Conservation (phyloP, 2,888 invertebrate species). For the Escarpia spicata region DNA sequence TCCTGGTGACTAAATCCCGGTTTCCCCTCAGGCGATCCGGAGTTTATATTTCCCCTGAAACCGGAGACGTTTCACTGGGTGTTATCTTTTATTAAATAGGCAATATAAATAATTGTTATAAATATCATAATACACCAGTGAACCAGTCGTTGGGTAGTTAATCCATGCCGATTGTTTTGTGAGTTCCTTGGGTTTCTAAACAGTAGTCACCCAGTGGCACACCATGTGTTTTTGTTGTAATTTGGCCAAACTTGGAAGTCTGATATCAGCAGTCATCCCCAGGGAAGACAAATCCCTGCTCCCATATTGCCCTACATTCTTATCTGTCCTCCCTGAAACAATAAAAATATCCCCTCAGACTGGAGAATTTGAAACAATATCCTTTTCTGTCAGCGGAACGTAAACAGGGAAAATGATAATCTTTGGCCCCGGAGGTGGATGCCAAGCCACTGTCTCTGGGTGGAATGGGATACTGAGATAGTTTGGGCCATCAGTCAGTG, state of each 20-base stretch:
- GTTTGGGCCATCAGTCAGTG: background rate
- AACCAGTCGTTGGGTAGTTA: background rate
- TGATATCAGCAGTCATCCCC: background rate
- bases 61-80: background rate
- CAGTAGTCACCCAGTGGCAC: background rate
- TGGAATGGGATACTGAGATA: background rate
- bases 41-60: background rate
- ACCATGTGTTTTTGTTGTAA: background rate
- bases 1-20: background rate
- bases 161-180: background rate
- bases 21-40: background rate
- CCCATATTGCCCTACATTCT: background rate
- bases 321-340: constrained; percentile 12
- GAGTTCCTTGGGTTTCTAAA: background rate
- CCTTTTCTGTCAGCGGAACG: background rate
- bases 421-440: background rate
- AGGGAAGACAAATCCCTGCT: background rate
- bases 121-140: background rate
- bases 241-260: background rate
- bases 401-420: constrained; percentile 2
- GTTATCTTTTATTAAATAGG: background rate
- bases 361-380: background rate
- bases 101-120: constrained; percentile 12
- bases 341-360: background rate
- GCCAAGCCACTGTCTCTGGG: background rate